Conservation (phyloP, 2,113 vertebrate genomes). For the Aythya baeri region DNA sequence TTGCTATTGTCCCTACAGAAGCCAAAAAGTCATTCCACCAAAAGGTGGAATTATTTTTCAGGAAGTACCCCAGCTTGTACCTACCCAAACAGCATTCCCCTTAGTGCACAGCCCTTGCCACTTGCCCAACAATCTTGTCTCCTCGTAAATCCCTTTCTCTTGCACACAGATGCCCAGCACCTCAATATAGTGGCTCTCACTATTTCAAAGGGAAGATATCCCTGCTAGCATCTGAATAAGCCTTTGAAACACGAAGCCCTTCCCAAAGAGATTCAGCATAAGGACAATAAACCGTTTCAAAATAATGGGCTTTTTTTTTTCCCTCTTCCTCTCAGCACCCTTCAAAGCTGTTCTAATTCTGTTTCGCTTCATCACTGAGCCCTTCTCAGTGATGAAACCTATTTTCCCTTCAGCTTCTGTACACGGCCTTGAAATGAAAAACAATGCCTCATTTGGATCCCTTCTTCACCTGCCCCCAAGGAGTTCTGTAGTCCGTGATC, state of each 20-base stretch:
- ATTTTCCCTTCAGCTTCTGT: slow-evolving; percentile 8
- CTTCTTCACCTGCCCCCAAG: background rate
- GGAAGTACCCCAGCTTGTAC: background rate
- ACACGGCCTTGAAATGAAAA: background rate
- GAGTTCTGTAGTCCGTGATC: background rate
- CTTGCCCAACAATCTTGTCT: background rate
- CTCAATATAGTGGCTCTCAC: background rate
- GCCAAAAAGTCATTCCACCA: background rate
- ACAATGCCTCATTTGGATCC: rapidly evolving
- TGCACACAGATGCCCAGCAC: background rate
- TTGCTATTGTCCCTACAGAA: background rate
- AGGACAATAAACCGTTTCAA: background rate
- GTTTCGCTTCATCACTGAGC: slow-evolving; percentile 2
- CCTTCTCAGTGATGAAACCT: background rate
- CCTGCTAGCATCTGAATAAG: background rate
- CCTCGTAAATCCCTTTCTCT: background rate
- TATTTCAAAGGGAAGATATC: background rate
- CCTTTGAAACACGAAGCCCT: slow-evolving; percentile 2
- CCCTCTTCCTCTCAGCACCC: background rate
- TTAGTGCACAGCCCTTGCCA: background rate
- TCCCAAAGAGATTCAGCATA: background rate
- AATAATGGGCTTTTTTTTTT: background rate
- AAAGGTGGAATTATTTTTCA: background rate
- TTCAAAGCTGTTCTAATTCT: slow-evolving; percentile 55
- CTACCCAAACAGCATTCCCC: background rate